Base-by-base conservation (phyloP, 2,797 vertebrate species). In the Gymnothorax javanicus region DNA sequence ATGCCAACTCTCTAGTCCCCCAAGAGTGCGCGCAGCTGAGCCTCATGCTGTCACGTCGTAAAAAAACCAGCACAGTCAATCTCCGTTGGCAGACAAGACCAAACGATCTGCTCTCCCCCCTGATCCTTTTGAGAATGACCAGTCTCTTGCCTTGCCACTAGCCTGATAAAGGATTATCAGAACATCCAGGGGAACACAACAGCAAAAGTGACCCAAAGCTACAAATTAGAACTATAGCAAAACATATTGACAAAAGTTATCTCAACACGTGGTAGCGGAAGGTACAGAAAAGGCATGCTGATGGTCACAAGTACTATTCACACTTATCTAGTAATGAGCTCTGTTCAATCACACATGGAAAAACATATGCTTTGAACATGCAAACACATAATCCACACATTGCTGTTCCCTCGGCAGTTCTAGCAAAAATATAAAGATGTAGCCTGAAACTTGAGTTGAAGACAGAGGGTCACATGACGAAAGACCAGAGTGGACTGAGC, bases 1-100 rank as follows among this genome's bases (percentile, higher is more conserved):
- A 85, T 88, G 87, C 84, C 84, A 87, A 90, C 82, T 86, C 67
- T 86, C 85, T 87, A 85, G 62, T 23, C 82, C 82, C 25, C 17
- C 11, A 62, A 54, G n/a, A 5, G 33, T 54, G 73, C 83, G 52
- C 64, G 84, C 89, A 89, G 87, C 89, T 90, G 89, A 90, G 90
- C 86, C 88, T 83, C 77, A 15, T 82, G 33, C 8, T 20, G 25
- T 57, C 69, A 64, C 83, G 84, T 84, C 85, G 77, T 20, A 23
- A 71, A 57, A 81, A 64, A 15, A 89, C 77, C 20, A 20, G 20
- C 20, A 7, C 17, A 23, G 20, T 5, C 15, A n/a, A 56, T 81
- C 50, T 88, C 84, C 43, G 54, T 87, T 85, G 57, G 58, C 67
- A 82, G 84, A 52, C 59, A 64, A 86, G 50, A 33, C 82, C 25